Percentiles rank a stretch among this genome's conserved stretches.
These are phyloP conservation scores for Ictidomys tridecemlineatus DNA, from an alignment of 2,113 vertebrate genomes.

Conservation along the genomic window DNA sequence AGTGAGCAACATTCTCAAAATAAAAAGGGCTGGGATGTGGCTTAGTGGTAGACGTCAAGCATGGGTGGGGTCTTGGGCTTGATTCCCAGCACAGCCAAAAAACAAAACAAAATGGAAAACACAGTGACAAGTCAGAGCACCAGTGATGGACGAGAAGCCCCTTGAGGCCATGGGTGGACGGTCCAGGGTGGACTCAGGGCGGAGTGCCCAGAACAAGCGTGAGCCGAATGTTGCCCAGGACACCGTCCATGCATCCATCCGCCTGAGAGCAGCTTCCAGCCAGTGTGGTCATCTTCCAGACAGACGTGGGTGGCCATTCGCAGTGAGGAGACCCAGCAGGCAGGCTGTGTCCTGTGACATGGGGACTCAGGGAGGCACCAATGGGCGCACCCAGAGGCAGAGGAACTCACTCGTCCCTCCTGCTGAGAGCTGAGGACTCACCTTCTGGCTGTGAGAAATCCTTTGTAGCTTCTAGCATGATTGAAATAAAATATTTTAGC, in stretches of 20 bases:
- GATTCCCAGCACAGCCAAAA: no score
- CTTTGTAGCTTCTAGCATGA: not conserved
- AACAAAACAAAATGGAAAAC: no score
- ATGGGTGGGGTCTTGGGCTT: no score
- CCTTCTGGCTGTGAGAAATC: not conserved
- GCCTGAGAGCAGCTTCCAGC: accelerated
- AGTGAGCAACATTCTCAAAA: no score
- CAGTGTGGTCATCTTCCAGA: not conserved
- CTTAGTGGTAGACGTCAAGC: no score
- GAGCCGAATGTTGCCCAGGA: accelerated
- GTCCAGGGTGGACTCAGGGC: no score
- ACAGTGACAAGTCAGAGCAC: not conserved
- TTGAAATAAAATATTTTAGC: not conserved
- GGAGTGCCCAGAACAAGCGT: accelerated
- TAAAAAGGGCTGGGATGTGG: no score
- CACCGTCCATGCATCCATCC: accelerated
- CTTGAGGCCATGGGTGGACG: accelerated
- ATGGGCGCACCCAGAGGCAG: accelerated
- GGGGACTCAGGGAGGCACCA: no score
- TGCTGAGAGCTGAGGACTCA: no score
- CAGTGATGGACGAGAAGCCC: no score
- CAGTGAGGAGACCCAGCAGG: accelerated
- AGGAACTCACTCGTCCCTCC: no score
- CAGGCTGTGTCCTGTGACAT: accelerated
- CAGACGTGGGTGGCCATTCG: not conserved